Evolutionary conservation across 2,797 vertebrate genomes (phyloP), one percentile per base, ranked within the genome.

Genomic region (Sebastes oblongus): DNA sequence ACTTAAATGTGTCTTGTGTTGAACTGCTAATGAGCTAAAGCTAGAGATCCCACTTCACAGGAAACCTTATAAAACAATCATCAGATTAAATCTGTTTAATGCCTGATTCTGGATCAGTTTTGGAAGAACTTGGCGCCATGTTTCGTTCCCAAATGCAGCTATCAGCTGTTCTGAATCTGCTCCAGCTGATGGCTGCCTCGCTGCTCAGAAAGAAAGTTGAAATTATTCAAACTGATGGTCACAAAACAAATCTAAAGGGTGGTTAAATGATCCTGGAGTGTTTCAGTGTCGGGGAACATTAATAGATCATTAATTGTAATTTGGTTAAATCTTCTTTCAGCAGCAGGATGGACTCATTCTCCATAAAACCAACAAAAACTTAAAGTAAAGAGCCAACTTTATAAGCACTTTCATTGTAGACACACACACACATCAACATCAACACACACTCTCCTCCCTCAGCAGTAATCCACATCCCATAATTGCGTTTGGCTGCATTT

Each of bases 401-500:
- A 11, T 4, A 32, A 78, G 66, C 42, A 18, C 72, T 60, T 64
- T 56, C 27, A 61, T 3, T 60, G 58, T 32, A 73, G 29, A 42
- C 39, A 75, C 60, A 34, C 71, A 74, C 69, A 59, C 50, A 52
- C 30, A 69, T 2, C 12, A 56, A 36, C 76, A 72, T 60, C 64
- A 60, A 59, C 39, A 67, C 12, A 18, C 81, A 22, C 71, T 39
- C 71, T 62, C 73, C 75, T 77, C 82, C 69, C 85, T 75, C 66
- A 72, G 81, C 84, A 77, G 78, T 83, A 86, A 88, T 86, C 73
- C 89, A 75, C 56, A 69, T 66, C 79, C 67, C 74, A 66, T 93
- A 89, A 93, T 92, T 88, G 85, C 67, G 4, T 83, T 80, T 80
- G 77, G 75, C 78, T 80, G 84, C 75, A 56, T 86, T 84, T 46